A percentile compares a stretch with the other conserved stretches of the same genome.
phyloP scores from a whole-genome alignment of 2,797 vertebrate genomes.

The Pangasius djambal region DNA sequence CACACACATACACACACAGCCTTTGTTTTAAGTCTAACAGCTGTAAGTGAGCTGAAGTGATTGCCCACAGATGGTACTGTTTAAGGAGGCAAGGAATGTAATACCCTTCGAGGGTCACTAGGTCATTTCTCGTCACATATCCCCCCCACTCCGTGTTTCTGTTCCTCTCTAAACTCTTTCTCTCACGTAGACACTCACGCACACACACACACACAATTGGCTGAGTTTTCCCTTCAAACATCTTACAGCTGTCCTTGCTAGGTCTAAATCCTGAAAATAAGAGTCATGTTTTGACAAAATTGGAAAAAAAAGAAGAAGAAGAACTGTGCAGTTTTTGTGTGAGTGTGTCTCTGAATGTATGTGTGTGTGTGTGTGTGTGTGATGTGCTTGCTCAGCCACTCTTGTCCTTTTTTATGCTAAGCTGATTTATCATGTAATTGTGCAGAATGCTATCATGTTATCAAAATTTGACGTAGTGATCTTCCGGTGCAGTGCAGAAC shows the following conservation, averaged over 20 bases:
- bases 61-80: slow-evolving; percentile 59
- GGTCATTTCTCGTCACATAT: slow-evolving; percentile 47
- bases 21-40: slow-evolving; percentile 25
- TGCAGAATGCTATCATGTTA: neutral
- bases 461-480: neutral
- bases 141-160: neutral
- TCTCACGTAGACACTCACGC: neutral
- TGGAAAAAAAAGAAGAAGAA: slow-evolving; percentile 5
- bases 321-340: neutral
- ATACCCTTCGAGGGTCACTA: slow-evolving; percentile 58
- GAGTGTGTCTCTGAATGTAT: neutral
- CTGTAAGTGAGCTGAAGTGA: slow-evolving; percentile 35
- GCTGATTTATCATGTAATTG: slow-evolving; percentile 32
- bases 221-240: slow-evolving; percentile 41
- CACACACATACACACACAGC: neutral
- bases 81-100: slow-evolving; percentile 49
- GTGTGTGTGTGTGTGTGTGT: slow-evolving; percentile 18
- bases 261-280: slow-evolving; percentile 51
- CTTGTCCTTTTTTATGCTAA: slow-evolving; percentile 17
- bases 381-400: slow-evolving; percentile 28
- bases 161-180: slow-evolving; percentile 12
- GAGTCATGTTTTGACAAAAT: slow-evolving; percentile 43
- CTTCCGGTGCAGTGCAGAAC: slow-evolving; percentile 18
- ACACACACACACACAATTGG: slow-evolving; percentile 14
- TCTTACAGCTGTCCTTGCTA: slow-evolving; percentile 48